These are phyloP conservation scores for Gambelia wislizenii DNA, from an alignment of 2,797 vertebrate genomes.

Conservation along the genomic window DNA sequence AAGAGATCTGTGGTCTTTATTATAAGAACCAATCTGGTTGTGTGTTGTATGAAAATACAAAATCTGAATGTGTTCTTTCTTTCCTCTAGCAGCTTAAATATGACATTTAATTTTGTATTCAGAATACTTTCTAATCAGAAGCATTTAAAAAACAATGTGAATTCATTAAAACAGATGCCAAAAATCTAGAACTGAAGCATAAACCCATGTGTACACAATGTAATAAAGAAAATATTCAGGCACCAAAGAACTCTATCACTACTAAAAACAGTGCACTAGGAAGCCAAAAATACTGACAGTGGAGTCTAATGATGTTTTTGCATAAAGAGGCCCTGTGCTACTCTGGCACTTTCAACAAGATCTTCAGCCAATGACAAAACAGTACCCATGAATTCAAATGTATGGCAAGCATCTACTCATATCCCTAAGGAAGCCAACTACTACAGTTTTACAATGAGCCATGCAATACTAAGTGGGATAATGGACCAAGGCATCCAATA, in stretches of 20 bases:
- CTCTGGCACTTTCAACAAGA: not conserved
- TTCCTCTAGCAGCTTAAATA: conserved; percentile 9
- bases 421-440: not conserved
- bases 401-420: too few relatives aligned
- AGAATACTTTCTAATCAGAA: conserved; percentile 29
- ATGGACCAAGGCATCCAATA: not conserved
- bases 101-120: conserved; percentile 7
- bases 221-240: not conserved
- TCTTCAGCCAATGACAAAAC: not conserved
- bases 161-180: not conserved
- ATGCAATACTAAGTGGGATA: not conserved
- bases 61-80: too few relatives aligned
- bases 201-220: not conserved
- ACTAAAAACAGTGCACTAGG: not conserved
- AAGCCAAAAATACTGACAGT: not conserved
- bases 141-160: conserved; percentile 34
- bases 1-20: not conserved
- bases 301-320: not conserved
- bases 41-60: conserved; percentile 25
- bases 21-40: conserved; percentile 12
- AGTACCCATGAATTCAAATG: too few relatives aligned
- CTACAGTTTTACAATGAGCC: not conserved
- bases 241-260: not conserved
- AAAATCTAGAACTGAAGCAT: conserved; percentile 8
- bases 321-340: not conserved